Conservation (phyloP, 2,113 vertebrate genomes). For the Gobius niger region DNA sequence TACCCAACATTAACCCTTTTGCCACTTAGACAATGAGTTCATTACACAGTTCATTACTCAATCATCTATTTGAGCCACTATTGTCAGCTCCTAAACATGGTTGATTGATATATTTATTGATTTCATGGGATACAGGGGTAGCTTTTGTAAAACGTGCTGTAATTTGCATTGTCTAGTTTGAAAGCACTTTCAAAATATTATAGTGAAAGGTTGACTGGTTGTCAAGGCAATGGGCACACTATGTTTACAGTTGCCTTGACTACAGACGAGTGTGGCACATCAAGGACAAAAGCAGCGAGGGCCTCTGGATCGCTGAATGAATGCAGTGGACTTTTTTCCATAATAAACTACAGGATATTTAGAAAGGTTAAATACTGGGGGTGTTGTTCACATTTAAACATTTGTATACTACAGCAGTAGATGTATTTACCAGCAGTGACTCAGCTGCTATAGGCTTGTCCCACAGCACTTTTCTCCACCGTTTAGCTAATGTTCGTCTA, state of each 20-base stretch:
- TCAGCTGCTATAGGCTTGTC: too few relatives aligned
- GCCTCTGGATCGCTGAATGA: slow-evolving; percentile 3
- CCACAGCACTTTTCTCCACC: too few relatives aligned
- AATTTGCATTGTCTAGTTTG: background rate
- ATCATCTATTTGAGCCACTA: too few relatives aligned
- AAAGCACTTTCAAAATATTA: slow-evolving; percentile 31
- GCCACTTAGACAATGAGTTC: background rate
- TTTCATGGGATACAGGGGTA: too few relatives aligned
- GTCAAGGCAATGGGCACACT: slow-evolving; percentile 64
- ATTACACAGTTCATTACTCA: too few relatives aligned
- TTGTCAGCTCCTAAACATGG: too few relatives aligned
- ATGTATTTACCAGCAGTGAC: too few relatives aligned
- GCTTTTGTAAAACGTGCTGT: background rate
- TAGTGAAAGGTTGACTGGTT: slow-evolving; percentile 60
- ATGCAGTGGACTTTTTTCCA: background rate
- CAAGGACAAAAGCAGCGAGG: slow-evolving; percentile 26
- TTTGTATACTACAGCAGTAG: too few relatives aligned
- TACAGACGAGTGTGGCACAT: slow-evolving; percentile 50
- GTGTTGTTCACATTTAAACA: too few relatives aligned
- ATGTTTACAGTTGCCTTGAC: slow-evolving; percentile 67
- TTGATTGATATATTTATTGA: too few relatives aligned
- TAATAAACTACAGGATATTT: background rate
- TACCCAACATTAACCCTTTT: background rate
- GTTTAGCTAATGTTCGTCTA: too few relatives aligned
- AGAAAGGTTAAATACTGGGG: background rate